Percentiles rank a stretch among this genome's conserved stretches.
phyloP scores from a whole-genome alignment of 2,113 vertebrate species.

The Corythornis cristatus region DNA sequence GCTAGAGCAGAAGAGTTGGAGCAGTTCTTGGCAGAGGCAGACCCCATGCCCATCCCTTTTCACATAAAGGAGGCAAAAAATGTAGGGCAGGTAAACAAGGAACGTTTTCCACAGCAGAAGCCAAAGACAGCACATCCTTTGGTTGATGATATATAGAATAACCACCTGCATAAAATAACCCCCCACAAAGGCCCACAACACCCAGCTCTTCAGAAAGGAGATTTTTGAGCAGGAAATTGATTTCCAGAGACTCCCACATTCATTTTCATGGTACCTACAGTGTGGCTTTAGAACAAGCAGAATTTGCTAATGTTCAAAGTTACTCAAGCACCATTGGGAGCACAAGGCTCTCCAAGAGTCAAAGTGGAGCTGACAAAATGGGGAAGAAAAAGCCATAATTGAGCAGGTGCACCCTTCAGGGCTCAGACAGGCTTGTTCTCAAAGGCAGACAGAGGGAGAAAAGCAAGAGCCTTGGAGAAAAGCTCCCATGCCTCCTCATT shows the following conservation, averaged over 20 bases:
- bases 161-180: not conserved
- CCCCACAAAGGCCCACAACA: not conserved
- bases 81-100: not conserved
- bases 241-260: constrained; percentile 62
- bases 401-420: not conserved
- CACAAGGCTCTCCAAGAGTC: not conserved
- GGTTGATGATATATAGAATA: not conserved
- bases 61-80: not conserved
- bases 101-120: not conserved
- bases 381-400: not conserved
- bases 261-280: constrained; percentile 65
- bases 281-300: constrained; percentile 58
- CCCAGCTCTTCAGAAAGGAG: not conserved
- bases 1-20: not conserved
- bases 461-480: not conserved
- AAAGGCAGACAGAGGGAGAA: not conserved
- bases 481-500: rapidly evolving
- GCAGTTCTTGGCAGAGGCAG: not conserved
- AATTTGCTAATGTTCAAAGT: constrained; percentile 70
- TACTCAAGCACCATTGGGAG: not conserved
- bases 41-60: rapidly evolving
- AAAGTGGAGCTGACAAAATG: not conserved
- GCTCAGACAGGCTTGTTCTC: not conserved
- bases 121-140: not conserved
- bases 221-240: constrained; percentile 55